Evolutionary conservation across 2,113 vertebrate genomes (phyloP).

Genomic region (Apteryx mantelli): DNA sequence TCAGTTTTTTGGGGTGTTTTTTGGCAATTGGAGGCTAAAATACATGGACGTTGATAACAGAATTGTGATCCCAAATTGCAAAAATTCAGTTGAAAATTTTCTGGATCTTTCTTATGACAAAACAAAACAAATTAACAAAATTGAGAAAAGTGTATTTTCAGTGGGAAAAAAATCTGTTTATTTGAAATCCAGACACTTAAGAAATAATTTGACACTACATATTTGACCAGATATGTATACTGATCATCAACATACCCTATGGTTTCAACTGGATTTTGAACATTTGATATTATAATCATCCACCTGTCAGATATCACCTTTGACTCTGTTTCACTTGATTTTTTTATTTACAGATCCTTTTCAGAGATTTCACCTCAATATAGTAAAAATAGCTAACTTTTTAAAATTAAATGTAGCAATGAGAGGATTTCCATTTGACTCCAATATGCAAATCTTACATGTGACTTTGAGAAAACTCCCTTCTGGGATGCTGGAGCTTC

Average conservation of each 20-base stretch:
- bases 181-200: not conserved
- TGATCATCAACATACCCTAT: not conserved
- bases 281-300: not conserved
- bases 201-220: not conserved
- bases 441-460: not conserved
- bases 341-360: not conserved
- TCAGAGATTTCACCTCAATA: not conserved
- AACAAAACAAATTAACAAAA: not conserved
- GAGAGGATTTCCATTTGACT: not conserved
- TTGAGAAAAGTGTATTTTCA: not conserved
- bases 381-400: not conserved
- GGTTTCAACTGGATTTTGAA: not conserved
- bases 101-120: not conserved
- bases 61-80: not conserved
- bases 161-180: not conserved
- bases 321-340: not conserved
- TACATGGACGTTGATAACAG: not conserved
- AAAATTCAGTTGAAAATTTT: not conserved
- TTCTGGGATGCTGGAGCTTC: not conserved
- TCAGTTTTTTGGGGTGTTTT: not conserved
- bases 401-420: not conserved
- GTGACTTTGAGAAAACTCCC: not conserved
- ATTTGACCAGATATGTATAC: not conserved
- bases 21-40: not conserved
- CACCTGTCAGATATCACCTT: not conserved